Conservation (phyloP, 2,113 vertebrate genomes). For the Solea solea region DNA sequence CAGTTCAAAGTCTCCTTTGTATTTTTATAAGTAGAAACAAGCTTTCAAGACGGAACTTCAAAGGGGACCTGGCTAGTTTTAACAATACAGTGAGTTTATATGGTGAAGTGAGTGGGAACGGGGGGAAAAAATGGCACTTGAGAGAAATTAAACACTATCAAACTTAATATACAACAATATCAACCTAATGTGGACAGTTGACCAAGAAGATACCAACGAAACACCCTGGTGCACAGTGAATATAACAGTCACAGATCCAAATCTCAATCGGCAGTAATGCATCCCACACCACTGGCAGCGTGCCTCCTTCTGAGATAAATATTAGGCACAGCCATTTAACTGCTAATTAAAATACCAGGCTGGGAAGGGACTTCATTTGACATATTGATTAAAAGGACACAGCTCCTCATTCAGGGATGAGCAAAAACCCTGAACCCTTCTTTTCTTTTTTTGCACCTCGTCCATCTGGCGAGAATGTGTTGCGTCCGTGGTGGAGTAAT, state of each 20-base stretch:
- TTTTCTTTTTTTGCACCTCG: constrained; percentile 13
- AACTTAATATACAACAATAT: neutral
- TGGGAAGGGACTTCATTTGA: constrained; percentile 1
- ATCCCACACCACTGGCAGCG: neutral
- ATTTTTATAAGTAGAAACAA: no score
- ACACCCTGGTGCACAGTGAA: neutral
- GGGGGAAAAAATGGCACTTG: no score
- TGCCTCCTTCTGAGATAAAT: constrained; percentile 1
- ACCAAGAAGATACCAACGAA: neutral
- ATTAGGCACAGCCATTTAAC: constrained; percentile 15
- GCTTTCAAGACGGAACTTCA: no score
- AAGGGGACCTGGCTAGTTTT: no score
- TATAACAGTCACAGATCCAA: neutral
- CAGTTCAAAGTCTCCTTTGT: no score
- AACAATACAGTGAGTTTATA: no score
- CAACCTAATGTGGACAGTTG: neutral
- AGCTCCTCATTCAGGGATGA: constrained; percentile 15
- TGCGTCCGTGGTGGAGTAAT: constrained; percentile 16
- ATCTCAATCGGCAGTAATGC: constrained; percentile 2
- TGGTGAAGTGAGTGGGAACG: no score
- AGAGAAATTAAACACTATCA: no score
- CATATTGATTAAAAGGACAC: constrained; percentile 11
- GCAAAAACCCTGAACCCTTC: constrained; percentile 1
- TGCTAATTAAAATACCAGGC: constrained; percentile 34
- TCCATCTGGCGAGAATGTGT: constrained; percentile 60